These are phyloP conservation scores for Phlogophora meticulosa DNA, from an alignment of 2,888 invertebrate genomes.

Conservation along the genomic window DNA sequence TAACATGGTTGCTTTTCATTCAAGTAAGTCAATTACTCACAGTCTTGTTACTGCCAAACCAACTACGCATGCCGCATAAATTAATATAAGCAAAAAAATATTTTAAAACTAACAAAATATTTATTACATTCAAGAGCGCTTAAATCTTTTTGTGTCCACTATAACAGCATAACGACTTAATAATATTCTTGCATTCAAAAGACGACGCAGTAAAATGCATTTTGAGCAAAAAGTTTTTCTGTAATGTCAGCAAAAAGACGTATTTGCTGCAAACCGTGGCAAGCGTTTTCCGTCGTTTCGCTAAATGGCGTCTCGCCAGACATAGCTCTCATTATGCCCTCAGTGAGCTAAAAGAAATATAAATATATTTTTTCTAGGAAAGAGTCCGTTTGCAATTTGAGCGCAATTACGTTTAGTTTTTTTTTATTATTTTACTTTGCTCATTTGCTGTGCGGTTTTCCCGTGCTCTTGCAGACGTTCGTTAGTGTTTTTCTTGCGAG, in stretches of 20 bases:
- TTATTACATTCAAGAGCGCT: background rate
- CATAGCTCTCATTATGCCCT: slow-evolving; percentile 44
- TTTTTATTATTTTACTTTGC: slow-evolving; percentile 14
- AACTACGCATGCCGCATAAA: background rate
- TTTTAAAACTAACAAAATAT: too few relatives aligned
- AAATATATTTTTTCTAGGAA: slow-evolving; percentile 32
- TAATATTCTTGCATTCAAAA: slow-evolving; percentile 18
- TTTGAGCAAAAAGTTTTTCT: slow-evolving; percentile 20
- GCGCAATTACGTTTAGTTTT: slow-evolving; percentile 12
- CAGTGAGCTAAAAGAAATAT: slow-evolving; percentile 54
- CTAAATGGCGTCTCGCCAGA: slow-evolving; percentile 43
- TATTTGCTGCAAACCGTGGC: slow-evolving; percentile 14
- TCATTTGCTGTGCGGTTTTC: slow-evolving; percentile 31
- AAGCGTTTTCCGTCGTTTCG: slow-evolving; percentile 37
- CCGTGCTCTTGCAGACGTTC: slow-evolving; percentile 11
- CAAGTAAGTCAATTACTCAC: slow-evolving; percentile 1
- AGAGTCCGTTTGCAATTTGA: slow-evolving; percentile 16
- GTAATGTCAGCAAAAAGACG: slow-evolving; percentile 32
- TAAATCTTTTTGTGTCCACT: background rate
- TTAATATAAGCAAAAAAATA: background rate
- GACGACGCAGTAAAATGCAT: slow-evolving; percentile 29
- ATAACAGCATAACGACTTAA: background rate
- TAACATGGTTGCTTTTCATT: background rate
- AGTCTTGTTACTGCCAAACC: background rate
- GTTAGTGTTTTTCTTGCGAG: slow-evolving; percentile 9